Conservation (phyloP, 2,888 invertebrate species). For the Panopea generosa region DNA sequence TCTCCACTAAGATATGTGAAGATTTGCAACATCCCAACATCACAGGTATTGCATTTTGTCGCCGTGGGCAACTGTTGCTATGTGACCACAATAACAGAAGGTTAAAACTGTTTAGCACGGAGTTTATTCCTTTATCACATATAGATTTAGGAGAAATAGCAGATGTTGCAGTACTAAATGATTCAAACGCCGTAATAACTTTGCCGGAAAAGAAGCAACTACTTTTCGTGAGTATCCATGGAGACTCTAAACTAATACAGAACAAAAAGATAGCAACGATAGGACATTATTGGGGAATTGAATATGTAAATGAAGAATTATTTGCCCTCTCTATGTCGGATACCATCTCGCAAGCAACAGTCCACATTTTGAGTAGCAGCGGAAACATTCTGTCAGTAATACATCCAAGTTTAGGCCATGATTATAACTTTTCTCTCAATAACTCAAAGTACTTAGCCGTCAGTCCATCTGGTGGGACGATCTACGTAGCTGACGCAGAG, state of each 20-base stretch:
- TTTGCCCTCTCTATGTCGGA: conserved; percentile 26
- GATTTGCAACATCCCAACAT: conserved; percentile 13
- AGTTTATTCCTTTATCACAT: conserved; percentile 8
- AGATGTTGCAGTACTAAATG: conserved; percentile 28
- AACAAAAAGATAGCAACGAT: conserved; percentile 10
- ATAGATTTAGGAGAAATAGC: conserved; percentile 15
- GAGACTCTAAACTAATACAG: conserved; percentile 6
- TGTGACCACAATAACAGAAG: conserved; percentile 19
- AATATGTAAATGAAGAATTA: conserved; percentile 17
- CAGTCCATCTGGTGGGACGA: conserved; percentile 34
- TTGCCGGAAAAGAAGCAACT: conserved; percentile 9
- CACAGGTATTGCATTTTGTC: conserved; percentile 15
- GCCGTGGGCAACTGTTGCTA: conserved; percentile 16
- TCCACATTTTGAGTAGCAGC: conserved; percentile 18
- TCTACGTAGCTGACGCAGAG: conserved; percentile 26
- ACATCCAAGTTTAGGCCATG: conserved; percentile 6
- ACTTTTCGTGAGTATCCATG: conserved; percentile 11
- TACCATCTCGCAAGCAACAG: not conserved
- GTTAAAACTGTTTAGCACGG: conserved; percentile 23
- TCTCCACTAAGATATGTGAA: conserved; percentile 8
- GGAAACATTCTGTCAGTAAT: conserved; percentile 28
- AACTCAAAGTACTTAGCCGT: conserved; percentile 17
- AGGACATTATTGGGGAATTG: conserved; percentile 30
- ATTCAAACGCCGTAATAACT: conserved; percentile 12
- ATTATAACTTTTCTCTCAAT: conserved; percentile 4